A percentile compares a stretch with the other conserved stretches of the same genome.
These are phyloP conservation scores for Perizoma flavofasciatum DNA, from an alignment of 2,888 invertebrate species.

Conservation along the genomic window DNA sequence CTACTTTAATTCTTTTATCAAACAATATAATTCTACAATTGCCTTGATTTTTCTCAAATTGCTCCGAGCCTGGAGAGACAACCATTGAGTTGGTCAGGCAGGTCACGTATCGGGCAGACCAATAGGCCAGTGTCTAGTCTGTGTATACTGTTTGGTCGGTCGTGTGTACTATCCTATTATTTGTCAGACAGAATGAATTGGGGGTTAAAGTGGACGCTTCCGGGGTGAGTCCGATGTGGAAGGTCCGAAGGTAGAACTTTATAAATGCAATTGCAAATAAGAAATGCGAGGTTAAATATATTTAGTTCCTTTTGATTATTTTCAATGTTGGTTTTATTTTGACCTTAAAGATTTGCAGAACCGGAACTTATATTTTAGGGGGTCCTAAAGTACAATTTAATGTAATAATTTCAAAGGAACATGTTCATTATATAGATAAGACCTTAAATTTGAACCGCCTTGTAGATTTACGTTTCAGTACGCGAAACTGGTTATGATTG, in stretches of 20 bases:
- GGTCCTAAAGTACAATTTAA: too few species aligned
- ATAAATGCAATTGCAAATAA: conserved; percentile 2
- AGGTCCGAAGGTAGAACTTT: neutral
- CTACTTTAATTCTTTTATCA: too few species aligned
- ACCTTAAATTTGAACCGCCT: too few species aligned
- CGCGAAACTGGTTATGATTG: too few species aligned
- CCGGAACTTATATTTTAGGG: too few species aligned
- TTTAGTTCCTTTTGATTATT: too few species aligned
- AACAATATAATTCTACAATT: conserved; percentile 34
- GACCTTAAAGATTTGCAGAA: too few species aligned
- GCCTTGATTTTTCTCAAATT: conserved; percentile 43
- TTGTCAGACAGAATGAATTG: conserved; percentile 40
- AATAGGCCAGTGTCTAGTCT: conserved; percentile 22
- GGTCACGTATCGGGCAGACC: conserved; percentile 44
- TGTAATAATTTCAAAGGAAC: too few species aligned
- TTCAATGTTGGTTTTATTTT: too few species aligned
- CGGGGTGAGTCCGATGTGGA: neutral
- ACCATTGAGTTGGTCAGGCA: conserved; percentile 43
- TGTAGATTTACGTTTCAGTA: too few species aligned
- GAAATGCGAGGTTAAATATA: neutral
- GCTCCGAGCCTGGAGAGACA: conserved; percentile 40
- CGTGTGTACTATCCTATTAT: conserved; percentile 48
- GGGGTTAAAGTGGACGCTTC: conserved; percentile 29
- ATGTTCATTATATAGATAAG: too few species aligned
- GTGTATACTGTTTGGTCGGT: conserved; percentile 30